phyloP scores from a whole-genome alignment of 2,888 invertebrate species.

The Himalopsyche japonica region DNA sequence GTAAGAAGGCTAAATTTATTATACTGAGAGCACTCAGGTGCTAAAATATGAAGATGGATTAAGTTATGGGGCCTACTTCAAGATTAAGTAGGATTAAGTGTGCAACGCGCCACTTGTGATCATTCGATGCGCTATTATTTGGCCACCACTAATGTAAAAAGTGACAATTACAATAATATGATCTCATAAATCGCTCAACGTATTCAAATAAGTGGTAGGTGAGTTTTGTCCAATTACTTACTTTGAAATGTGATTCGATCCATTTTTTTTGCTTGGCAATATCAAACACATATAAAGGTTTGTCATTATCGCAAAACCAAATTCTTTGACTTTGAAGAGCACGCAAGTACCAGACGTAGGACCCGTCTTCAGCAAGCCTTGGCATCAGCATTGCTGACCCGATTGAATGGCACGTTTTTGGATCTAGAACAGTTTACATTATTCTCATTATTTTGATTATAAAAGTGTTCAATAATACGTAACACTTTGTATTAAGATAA shows the following conservation, averaged over 20 bases:
- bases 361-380: constrained; percentile 23
- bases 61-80: too few species aligned
- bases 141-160: too few species aligned
- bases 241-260: constrained; percentile 33
- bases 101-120: too few species aligned
- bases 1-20: too few species aligned
- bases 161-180: background rate
- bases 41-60: too few species aligned
- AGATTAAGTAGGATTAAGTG: too few species aligned
- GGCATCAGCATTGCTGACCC: constrained; percentile 32
- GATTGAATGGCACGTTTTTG: constrained; percentile 17
- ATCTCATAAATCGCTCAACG: too few species aligned
- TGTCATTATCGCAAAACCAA: background rate
- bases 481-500: background rate
- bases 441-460: background rate
- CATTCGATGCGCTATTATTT: too few species aligned
- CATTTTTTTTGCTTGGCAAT: constrained; percentile 13
- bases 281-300: background rate
- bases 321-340: constrained; percentile 11
- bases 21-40: too few species aligned
- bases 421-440: background rate
- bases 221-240: background rate
- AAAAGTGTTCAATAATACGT: background rate
- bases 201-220: too few species aligned
- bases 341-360: constrained; percentile 26